Conservation (phyloP, 1,140 invertebrate species). For the Drosophila miranda region DNA sequence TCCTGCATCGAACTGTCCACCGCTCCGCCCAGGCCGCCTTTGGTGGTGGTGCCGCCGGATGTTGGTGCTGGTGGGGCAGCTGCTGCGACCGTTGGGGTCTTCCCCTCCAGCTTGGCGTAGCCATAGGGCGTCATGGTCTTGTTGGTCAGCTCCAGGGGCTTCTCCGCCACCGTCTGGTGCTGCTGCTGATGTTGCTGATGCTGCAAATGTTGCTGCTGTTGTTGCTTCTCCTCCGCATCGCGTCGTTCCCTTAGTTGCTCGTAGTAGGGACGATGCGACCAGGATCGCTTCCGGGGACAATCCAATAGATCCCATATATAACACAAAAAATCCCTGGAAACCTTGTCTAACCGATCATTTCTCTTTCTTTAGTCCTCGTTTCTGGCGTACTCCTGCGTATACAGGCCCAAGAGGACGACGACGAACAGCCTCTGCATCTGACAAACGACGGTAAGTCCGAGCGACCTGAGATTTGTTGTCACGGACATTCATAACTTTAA, state of each 20-base stretch:
- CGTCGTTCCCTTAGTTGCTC: constrained; percentile 77
- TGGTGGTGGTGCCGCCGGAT: not conserved
- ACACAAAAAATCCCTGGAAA: too few species aligned
- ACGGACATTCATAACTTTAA: constrained; percentile 80
- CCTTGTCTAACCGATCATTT: not conserved
- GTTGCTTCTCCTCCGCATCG: constrained; percentile 79
- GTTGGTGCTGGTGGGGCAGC: constrained; percentile 1
- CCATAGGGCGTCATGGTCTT: constrained; percentile 59
- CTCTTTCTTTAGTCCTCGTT: constrained; percentile 27
- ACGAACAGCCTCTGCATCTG: constrained; percentile 67
- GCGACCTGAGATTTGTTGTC: constrained; percentile 28
- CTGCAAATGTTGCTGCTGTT: constrained; percentile 76
- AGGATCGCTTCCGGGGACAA: constrained; percentile 87
- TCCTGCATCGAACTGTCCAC: constrained; percentile 72
- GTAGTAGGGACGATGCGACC: constrained; percentile 84
- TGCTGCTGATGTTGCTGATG: constrained; percentile 81
- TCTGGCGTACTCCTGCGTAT: constrained; percentile 5
- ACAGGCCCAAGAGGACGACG: constrained; percentile 16
- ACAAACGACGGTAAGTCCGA: constrained; percentile 75
- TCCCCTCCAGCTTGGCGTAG: constrained; percentile 46
- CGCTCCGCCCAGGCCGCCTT: constrained; percentile 35
- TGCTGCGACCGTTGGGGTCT: constrained; percentile 2
- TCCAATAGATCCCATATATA: too few species aligned
- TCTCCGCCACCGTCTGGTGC: constrained; percentile 81
- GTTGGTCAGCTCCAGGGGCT: constrained; percentile 86